phyloP scores from a whole-genome alignment of 2,113 vertebrate species.

The Leptobrachium ailaonicum region DNA sequence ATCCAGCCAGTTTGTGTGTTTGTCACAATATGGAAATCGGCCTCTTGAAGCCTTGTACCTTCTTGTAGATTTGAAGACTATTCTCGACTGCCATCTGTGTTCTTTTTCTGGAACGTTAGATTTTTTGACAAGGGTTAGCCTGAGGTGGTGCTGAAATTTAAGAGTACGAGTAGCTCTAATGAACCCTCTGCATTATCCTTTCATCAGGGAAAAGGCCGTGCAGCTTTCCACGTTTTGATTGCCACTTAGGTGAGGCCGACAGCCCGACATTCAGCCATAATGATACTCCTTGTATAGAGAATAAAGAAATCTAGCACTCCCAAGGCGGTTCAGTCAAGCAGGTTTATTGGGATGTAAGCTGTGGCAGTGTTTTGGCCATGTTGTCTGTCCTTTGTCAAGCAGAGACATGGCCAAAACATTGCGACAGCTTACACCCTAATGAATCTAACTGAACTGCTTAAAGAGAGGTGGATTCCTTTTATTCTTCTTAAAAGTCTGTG shows the following conservation, averaged over 20 bases:
- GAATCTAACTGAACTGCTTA: too few species aligned
- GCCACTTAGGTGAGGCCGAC: neutral
- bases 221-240: neutral
- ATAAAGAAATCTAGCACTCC: neutral
- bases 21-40: too few species aligned
- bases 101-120: neutral
- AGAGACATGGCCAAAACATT: too few species aligned
- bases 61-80: neutral
- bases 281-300: neutral
- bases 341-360: too few species aligned
- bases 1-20: neutral
- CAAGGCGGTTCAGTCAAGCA: too few species aligned
- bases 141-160: neutral
- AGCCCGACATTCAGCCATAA: constrained; percentile 2
- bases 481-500: too few species aligned
- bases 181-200: neutral
- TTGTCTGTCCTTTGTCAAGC: too few species aligned
- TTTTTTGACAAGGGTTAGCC: neutral
- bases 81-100: neutral
- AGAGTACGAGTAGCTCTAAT: neutral
- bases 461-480: too few species aligned
- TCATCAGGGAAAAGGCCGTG: neutral
- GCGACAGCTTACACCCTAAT: too few species aligned
- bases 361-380: too few species aligned
- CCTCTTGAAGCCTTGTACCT: neutral